These are phyloP conservation scores for Mesaphorura yosii DNA, from an alignment of 1,140 invertebrate genomes.

Conservation along the genomic window DNA sequence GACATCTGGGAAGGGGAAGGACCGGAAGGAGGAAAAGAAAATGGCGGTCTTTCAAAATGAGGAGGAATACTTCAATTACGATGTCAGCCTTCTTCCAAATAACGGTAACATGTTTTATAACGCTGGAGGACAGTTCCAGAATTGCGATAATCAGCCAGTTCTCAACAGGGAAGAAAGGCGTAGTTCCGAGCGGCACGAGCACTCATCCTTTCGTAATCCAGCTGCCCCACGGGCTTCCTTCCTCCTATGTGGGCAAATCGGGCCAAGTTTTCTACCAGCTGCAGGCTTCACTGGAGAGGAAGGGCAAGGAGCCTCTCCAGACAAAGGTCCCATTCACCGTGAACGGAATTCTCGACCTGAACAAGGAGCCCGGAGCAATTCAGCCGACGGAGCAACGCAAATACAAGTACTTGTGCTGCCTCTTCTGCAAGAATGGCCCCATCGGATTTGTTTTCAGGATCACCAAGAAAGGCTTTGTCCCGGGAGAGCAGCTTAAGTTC, in stretches of 20 bases:
- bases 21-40: background rate
- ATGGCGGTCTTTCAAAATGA: background rate
- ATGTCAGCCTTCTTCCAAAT: background rate
- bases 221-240: conserved; percentile 3
- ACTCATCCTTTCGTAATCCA: background rate
- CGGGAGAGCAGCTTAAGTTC: conserved; percentile 10
- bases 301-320: background rate
- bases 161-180: background rate
- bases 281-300: background rate
- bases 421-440: conserved; percentile 13
- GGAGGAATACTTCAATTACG: conserved; percentile 3
- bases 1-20: background rate
- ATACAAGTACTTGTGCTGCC: conserved; percentile 12
- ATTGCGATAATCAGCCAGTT: background rate
- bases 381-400: background rate
- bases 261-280: conserved; percentile 8
- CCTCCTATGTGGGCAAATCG: conserved; percentile 4
- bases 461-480: conserved; percentile 12
- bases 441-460: conserved; percentile 9
- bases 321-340: conserved; percentile 13
- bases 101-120: background rate
- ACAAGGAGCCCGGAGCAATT: conserved; percentile 5
- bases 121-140: background rate
- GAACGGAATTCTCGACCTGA: conserved; percentile 17
- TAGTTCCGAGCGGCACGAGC: background rate